These are phyloP conservation scores for Lates calcarifer DNA, from an alignment of 2,113 vertebrate genomes.

Conservation along the genomic window DNA sequence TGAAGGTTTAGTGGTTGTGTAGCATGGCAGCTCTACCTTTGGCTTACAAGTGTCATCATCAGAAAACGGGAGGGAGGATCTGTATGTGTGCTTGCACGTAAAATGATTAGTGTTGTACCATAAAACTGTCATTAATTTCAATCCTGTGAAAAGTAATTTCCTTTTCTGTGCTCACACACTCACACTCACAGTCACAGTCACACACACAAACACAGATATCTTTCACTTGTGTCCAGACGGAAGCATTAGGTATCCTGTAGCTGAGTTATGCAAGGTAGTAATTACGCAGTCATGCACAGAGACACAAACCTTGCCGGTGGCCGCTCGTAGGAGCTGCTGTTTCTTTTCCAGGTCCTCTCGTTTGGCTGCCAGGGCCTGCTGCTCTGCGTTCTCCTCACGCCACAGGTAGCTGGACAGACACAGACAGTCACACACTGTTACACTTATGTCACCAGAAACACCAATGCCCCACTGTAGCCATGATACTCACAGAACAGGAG, in stretches of 20 bases:
- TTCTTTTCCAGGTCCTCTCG: conserved; percentile 99
- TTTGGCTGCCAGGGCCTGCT: conserved; percentile 97
- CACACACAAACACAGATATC: neutral
- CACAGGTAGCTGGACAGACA: conserved; percentile 92
- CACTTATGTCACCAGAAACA: conserved; percentile 60
- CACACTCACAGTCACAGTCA: too few relatives aligned
- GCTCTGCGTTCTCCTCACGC: conserved; percentile 99
- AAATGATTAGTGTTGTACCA: neutral
- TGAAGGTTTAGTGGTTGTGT: conserved; percentile 7
- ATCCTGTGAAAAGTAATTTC: neutral
- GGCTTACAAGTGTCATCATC: neutral
- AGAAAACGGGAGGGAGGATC: neutral
- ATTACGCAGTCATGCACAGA: conserved; percentile 32
- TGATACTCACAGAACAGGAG: conserved; percentile 13
- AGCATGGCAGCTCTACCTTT: neutral
- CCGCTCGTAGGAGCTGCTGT: conserved; percentile 97
- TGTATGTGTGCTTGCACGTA: neutral
- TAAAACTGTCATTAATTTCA: neutral
- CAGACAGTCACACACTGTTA: conserved; percentile 58
- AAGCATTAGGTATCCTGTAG: conserved; percentile 8
- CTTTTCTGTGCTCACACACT: neutral
- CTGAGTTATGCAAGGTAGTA: conserved; percentile 49
- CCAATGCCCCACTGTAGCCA: conserved; percentile 21
- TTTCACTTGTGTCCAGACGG: conserved; percentile 5
- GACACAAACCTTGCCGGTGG: conserved; percentile 93